Percentiles rank a stretch among this genome's conserved stretches.
phyloP scores from a whole-genome alignment of 1,140 invertebrate genomes.

The Dreissena rostriformis region DNA sequence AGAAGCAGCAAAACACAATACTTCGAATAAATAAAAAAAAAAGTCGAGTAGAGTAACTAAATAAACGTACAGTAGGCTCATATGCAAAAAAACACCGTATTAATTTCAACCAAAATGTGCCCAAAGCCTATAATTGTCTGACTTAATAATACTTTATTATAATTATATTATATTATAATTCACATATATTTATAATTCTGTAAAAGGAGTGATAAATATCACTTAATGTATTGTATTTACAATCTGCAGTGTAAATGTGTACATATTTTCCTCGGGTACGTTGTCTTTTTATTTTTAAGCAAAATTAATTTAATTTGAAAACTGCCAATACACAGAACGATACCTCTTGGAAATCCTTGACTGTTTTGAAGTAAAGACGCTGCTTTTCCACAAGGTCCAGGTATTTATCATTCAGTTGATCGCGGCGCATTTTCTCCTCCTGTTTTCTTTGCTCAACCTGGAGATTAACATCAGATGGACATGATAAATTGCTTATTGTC shows the following conservation, averaged over 20 bases:
- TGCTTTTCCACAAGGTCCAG: slow-evolving; percentile 90
- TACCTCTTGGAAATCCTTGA: slow-evolving; percentile 87
- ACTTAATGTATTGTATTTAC: not conserved
- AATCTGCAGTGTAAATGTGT: not conserved
- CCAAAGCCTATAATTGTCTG: not conserved
- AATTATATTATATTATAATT: too few relatives aligned
- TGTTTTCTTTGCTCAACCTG: slow-evolving; percentile 80
- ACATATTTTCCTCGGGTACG: not conserved
- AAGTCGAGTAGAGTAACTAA: too few relatives aligned
- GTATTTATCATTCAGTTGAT: slow-evolving; percentile 87
- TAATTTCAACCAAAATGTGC: too few relatives aligned
- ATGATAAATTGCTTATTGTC: too few relatives aligned
- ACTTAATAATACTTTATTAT: not conserved
- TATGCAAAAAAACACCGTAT: too few relatives aligned
- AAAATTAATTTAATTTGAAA: not conserved
- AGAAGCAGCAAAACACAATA: not conserved
- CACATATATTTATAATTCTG: not conserved
- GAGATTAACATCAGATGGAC: not conserved
- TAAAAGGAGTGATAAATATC: not conserved
- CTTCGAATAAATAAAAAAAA: too few relatives aligned
- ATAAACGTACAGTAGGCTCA: too few relatives aligned
- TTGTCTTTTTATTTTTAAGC: not conserved
- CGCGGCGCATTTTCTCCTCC: slow-evolving; percentile 88
- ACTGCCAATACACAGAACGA: not conserved
- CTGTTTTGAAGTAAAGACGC: slow-evolving; percentile 91